Base-by-base conservation (phyloP, 2,888 invertebrate species). In the Dorcus hopei region DNA sequence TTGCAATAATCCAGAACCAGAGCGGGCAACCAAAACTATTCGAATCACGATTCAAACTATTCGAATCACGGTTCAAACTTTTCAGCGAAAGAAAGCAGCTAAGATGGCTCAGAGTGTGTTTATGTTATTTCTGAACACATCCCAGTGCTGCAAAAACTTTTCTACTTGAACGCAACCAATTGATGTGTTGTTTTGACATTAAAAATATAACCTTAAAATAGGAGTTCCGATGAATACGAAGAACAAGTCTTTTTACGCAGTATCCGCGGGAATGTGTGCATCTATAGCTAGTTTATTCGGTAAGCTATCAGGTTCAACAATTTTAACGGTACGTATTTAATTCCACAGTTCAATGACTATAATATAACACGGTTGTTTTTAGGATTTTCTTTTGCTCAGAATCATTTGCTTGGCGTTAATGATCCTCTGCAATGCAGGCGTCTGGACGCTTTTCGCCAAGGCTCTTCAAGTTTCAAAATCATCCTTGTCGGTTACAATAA, bases 211-310 rank as follows among this genome's bases (percentile, higher is more conserved):
- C 19, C 19, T 19, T 19, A 19, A 19, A 19, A 19, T 3, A 19
- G 19, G 1, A 14, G 1, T 14, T 14, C 14, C 14, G 14, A 19
- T 19, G 19, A 43, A 43, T 2, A 43, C 16, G 43, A 7, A 43
- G 11, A 38, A 69, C 69, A 54, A 52, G 57, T 67, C 66, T 51
- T 67, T 74, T 61, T 74, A 77, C 74, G 84, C 87, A 2, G 78
- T 86, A 64, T 68, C 83, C 62, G 81, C 86, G 38, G 88, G 88
- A 43, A 68, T 81, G 65, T 86, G 83, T 79, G 85, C 86, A 19
- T 81, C 87, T 38, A 70, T 80, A 56, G 87, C 85, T 41, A 87
- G 88, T 72, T 78, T 85, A 42, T 80, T 86, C 51, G 88, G 87
- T 39, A 89, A 88, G 80, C 72, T 87, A 62, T 81, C 84, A 50